These are phyloP conservation scores for Sterrhoptilus dennistouni DNA, from an alignment of 2,113 vertebrate genomes.

Conservation along the genomic window DNA sequence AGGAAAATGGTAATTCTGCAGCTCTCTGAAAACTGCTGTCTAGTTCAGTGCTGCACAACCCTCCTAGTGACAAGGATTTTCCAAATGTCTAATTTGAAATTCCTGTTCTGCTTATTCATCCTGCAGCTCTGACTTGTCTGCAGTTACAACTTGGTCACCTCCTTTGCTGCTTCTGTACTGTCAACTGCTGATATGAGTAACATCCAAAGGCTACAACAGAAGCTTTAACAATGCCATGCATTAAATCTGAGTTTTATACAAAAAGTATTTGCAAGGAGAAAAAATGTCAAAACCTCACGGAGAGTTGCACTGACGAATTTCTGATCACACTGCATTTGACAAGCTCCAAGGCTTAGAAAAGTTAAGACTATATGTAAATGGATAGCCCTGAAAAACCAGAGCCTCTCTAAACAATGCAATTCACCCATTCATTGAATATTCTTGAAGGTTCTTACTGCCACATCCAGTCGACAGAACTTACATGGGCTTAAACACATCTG, in stretches of 20 bases:
- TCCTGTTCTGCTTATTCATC: slow-evolving; percentile 4
- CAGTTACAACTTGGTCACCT: not conserved
- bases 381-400: not conserved
- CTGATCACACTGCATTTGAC: not conserved
- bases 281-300: not conserved
- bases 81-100: not conserved
- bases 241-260: not conserved
- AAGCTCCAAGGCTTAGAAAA: not conserved
- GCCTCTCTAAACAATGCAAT: not conserved
- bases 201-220: not conserved
- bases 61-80: not conserved
- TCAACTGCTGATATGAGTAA: not conserved
- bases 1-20: not conserved
- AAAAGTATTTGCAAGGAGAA: not conserved
- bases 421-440: not conserved
- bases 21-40: not conserved
- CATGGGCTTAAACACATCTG: not conserved
- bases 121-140: not conserved
- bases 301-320: not conserved
- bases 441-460: not conserved
- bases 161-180: not conserved
- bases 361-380: not conserved
- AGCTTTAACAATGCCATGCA: not conserved
- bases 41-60: not conserved
- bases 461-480: not conserved